Evolutionary conservation across 2,888 invertebrate genomes (phyloP), one percentile per base, ranked within the genome.

Genomic region (Caenorhabditis drosophilae): DNA sequence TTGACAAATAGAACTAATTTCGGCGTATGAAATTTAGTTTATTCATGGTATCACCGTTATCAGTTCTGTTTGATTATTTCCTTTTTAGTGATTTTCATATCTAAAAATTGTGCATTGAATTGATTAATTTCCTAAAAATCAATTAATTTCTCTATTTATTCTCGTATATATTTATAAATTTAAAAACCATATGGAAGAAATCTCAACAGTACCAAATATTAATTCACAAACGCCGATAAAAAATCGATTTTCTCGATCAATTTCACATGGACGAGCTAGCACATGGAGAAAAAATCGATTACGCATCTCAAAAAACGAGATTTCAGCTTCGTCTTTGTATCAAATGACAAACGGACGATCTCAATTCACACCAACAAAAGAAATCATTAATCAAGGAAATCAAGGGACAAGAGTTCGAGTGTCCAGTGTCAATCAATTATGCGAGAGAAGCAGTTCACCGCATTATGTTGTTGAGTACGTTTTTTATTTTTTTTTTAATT

Each of bases 321-420:
- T 63, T 63, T 63, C 63, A 63, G 63, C 57, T 15, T 53, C 57
- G 3, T 49, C 63, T n/a, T 50, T 63, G 15, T 63, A 63, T 26
- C 63, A 63, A 47, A 22, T 63, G 25, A 46, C 52, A 16, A 57
- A 63, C 27, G 57, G 57, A 45, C n/a, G 34, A 35, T 47, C 47
- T 2, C 61, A 36, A 44, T 62, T 42, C 51, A 46, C 45, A 40
- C 36, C 47, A 20, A 47, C 12, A 27, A 15, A 16, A 7, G 42
- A 42, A 18, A 40, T 40, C 4, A 6, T 20, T 11, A 16, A 45
- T 42, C 53, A 26, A 35, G 42, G 22, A 25, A 49, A 56, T 40
- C 42, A 50, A 7, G 50, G 55, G 31, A 55, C 47, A 31, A 46
- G 63, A 53, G 47, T 52, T 34, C 54, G 64, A 23, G 58, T 64